Evolutionary conservation across 2,797 vertebrate genomes (phyloP), one percentile per base, ranked within the genome.

Genomic region (Pseudochaenichthys georgianus): DNA sequence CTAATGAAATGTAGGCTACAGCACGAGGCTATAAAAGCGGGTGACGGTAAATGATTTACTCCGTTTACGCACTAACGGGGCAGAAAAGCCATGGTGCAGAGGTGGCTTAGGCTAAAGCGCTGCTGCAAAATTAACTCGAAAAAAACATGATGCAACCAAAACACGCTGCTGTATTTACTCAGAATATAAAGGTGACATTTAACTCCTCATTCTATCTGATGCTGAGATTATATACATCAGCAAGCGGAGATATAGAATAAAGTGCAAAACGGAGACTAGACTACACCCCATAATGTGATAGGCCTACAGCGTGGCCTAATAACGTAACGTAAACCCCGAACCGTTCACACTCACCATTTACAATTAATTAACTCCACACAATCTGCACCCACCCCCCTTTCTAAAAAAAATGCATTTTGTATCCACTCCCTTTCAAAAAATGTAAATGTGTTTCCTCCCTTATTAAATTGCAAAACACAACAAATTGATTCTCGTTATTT

Each of bases 131-230:
- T 84, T 62, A 78, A 60, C 47, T 64, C 45, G 3, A 8, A 34
- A 43, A 64, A 31, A 58, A 57, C 41, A 55, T 23, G 54, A 23
- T 52, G 75, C 63, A 70, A 4, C 2, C 73, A 21, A 13, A 41
- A 52, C 28, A 45, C 0, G 31, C 45, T 55, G 72, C 19, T 50
- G 57, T 59, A 65, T 88, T 89, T 81, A 87, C 79, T 87, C 84
- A 64, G 74, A 77, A 83, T 66, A 75, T 77, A 80, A 52, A 87
- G 78, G 71, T 85, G 88, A 88, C 80, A 81, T 78, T 84, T 77
- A 77, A 73, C 83, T 77, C 74, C 70, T 45, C 57, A 38, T 50
- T 60, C 47, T 82, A 66, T 84, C 73, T 75, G 76, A 53, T 46
- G 77, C 67, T 63, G 73, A 80, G 80, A 82, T 82, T 77, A 74